Conservation (phyloP, 1,140 invertebrate species). For the Drosophila nigromelanica region DNA sequence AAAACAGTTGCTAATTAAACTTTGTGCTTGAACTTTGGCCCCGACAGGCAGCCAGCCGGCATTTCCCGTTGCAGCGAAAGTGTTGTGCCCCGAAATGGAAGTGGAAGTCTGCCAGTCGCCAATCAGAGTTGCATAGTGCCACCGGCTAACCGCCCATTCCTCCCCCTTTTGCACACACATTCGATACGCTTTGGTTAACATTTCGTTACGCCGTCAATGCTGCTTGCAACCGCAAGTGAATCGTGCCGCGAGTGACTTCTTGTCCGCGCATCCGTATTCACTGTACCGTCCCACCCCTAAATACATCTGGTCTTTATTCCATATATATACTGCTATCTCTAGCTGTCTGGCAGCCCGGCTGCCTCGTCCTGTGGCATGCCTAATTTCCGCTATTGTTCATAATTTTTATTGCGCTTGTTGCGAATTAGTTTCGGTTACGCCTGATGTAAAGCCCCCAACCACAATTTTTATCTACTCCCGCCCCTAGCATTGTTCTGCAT, state of each 20-base stretch:
- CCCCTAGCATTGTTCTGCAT: slow-evolving; percentile 22
- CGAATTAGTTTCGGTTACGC: slow-evolving; percentile 82
- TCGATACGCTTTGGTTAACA: slow-evolving; percentile 77
- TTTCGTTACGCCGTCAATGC: slow-evolving; percentile 79
- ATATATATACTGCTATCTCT: slow-evolving; percentile 2
- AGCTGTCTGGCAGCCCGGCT: slow-evolving; percentile 15
- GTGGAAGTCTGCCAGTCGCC: slow-evolving; percentile 14
- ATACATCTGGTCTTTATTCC: neutral
- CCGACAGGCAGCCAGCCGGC: slow-evolving; percentile 16
- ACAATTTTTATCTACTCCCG: neutral
- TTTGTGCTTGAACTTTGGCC: slow-evolving; percentile 74
- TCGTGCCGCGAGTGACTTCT: slow-evolving; percentile 49
- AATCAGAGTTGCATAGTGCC: slow-evolving; percentile 5
- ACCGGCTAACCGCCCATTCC: neutral
- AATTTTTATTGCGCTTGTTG: slow-evolving; percentile 83
- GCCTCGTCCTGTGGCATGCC: slow-evolving; percentile 48
- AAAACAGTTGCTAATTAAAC: slow-evolving; percentile 72
- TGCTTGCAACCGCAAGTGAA: slow-evolving; percentile 58
- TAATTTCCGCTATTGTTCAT: slow-evolving; percentile 82
- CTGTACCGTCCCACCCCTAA: slow-evolving; percentile 1
- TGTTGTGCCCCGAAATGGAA: slow-evolving; percentile 60
- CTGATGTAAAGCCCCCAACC: slow-evolving; percentile 24
- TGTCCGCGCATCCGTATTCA: slow-evolving; percentile 19
- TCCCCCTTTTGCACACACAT: slow-evolving; percentile 25
- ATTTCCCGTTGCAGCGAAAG: slow-evolving; percentile 60